Evolutionary conservation across 2,113 vertebrate genomes (phyloP), one percentile per base, ranked within the genome.

Genomic region (Lathamus discolor): DNA sequence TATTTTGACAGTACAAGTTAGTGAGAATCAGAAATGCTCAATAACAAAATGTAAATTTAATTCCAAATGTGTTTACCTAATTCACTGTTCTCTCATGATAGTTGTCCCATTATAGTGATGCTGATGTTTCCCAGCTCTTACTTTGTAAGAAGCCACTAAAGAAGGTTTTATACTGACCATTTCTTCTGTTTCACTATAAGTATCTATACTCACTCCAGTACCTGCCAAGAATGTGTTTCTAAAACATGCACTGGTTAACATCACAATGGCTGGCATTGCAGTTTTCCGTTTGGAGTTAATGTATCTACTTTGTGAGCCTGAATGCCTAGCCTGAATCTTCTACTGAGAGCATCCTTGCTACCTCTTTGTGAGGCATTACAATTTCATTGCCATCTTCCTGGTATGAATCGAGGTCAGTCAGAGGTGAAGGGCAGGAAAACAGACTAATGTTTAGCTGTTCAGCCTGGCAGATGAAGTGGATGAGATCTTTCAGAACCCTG

Each of bases 401-500:
- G 18, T 0, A 0, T 61, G 70, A 82, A 18, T 61, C 1, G 12
- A 79, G 78, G 82, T 86, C 82, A 39, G 14, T 16, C 62, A 23
- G 79, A 92, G 88, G 67, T 52, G 75, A 94, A 67, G 63, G 82
- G 64, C 78, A 62, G 78, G 66, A 86, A 72, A 80, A 13, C 79
- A 69, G 44, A 33, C 20, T 63, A 3, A 1, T 43, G 59, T 77
- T 79, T 62, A 69, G 55, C 74, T 57, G 3, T 46, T 96, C 66
- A 63, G 37, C 74, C 86, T 92, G 1, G 0, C 25, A 12, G 55
- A 19, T 63, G 77, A 81, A 63, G 81, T 17, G 25, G 61, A 73
- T 12, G 48, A 76, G 57, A n/a, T 59, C 33, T 68, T 82, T 27
- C 49, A 43, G 78, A 72, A 48, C 67, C 82, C 46, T 63, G 33